Conservation (phyloP, 64 coral and sea anemone species). For the Actinia tenebrosa region DNA sequence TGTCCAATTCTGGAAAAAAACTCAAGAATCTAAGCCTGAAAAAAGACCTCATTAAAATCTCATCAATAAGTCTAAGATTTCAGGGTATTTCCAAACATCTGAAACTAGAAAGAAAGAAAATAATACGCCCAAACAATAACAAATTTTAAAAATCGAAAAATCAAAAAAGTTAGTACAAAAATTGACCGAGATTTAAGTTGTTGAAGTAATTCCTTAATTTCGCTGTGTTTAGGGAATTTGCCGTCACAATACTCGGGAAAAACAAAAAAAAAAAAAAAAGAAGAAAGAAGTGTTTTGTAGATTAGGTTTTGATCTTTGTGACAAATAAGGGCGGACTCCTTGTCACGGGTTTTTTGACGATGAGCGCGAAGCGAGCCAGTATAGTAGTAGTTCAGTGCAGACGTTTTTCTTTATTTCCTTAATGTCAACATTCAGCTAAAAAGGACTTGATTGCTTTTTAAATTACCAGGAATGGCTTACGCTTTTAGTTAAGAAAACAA, state of each 20-base stretch:
- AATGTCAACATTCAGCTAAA: background rate
- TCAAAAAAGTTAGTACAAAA: background rate
- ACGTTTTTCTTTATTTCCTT: background rate
- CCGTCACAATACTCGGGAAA: background rate
- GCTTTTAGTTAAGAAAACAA: slow-evolving; percentile 10
- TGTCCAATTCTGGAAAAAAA: too few relatives aligned
- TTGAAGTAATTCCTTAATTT: background rate
- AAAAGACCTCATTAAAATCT: too few relatives aligned
- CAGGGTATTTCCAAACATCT: too few relatives aligned
- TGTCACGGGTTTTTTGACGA: background rate
- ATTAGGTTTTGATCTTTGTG: background rate
- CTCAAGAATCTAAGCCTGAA: too few relatives aligned
- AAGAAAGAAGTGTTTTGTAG: background rate
- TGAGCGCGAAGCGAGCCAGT: background rate
- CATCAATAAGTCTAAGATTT: too few relatives aligned
- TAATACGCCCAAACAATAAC: too few relatives aligned
- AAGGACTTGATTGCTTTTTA: background rate
- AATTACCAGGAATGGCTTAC: background rate
- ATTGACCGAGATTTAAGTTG: too few relatives aligned
- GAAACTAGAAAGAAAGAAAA: too few relatives aligned
- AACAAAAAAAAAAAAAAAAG: background rate
- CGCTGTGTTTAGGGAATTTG: background rate
- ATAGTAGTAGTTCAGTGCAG: background rate
- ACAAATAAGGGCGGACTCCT: background rate
- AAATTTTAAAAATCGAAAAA: background rate